A percentile compares a stretch with the other conserved stretches of the same genome.
phyloP scores from a whole-genome alignment of 2,797 vertebrate genomes.

The Danio jaintianensis region DNA sequence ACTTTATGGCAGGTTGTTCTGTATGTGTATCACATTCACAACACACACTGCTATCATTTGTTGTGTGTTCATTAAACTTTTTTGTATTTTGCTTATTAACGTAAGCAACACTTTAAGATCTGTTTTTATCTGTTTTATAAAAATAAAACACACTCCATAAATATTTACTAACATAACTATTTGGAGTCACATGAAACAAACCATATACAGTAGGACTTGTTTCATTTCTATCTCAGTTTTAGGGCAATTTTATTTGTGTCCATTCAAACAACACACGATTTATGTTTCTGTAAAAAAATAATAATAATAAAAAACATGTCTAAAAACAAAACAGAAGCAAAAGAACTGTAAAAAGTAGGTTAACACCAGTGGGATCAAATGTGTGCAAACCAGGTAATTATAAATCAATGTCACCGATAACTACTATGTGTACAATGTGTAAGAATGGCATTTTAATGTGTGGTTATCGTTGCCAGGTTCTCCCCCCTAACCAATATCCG shows the following conservation, averaged over 20 bases:
- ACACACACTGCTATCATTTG: too few relatives aligned
- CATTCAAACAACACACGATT: neutral
- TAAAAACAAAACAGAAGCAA: neutral
- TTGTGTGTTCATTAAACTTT: too few relatives aligned
- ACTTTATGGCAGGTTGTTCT: too few relatives aligned
- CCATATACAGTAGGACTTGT: too few relatives aligned
- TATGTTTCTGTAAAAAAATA: constrained; percentile 4
- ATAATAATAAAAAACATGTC: neutral
- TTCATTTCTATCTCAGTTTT: too few relatives aligned
- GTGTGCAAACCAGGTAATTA: constrained; percentile 15
- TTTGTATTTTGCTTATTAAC: too few relatives aligned
- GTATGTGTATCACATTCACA: too few relatives aligned
- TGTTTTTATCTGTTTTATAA: too few relatives aligned
- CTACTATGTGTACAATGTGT: neutral
- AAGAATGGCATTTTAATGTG: constrained; percentile 11
- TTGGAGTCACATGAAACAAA: too few relatives aligned
- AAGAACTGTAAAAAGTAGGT: constrained; percentile 6
- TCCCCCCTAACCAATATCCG: constrained; percentile 16
- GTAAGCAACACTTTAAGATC: too few relatives aligned
- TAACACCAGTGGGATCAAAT: constrained; percentile 13
- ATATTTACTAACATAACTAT: too few relatives aligned
- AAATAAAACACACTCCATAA: too few relatives aligned
- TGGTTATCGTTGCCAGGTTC: neutral
- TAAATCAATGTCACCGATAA: neutral
- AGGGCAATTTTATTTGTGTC: neutral